A percentile compares a stretch with the other conserved stretches of the same genome.
Conservation (phyloP, 2,888 invertebrate genomes). For the Cephus pulcher region DNA sequence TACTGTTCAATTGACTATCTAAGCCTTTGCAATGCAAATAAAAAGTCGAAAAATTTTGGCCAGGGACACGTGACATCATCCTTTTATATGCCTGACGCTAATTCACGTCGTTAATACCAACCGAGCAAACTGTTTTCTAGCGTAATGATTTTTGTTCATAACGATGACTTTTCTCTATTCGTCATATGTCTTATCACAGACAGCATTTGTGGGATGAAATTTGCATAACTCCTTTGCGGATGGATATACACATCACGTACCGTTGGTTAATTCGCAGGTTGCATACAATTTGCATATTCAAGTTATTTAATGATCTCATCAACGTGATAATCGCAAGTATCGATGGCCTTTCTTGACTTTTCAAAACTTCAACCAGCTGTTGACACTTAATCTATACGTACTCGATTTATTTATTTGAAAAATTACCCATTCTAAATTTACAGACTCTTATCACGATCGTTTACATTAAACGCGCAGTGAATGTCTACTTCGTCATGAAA, state of each 20-base stretch:
- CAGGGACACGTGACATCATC: neutral
- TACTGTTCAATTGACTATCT: neutral
- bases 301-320: neutral
- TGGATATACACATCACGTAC: neutral
- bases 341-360: neutral
- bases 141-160: neutral
- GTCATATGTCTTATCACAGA: neutral
- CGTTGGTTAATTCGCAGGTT: neutral
- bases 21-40: neutral
- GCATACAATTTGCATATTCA: neutral
- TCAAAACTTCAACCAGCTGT: neutral
- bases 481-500: neutral
- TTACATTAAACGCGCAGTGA: neutral
- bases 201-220: neutral
- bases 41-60: neutral
- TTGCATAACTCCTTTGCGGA: neutral
- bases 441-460: neutral
- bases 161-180: too few relatives aligned
- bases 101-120: neutral
- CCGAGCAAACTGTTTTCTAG: neutral
- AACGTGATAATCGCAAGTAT: neutral
- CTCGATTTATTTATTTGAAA: neutral
- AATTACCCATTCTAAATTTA: neutral
- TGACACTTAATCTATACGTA: neutral
- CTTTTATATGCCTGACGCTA: neutral